Percentiles rank a stretch among this genome's conserved stretches.
Conservation (phyloP, 2,888 invertebrate genomes). For the Neuroscelio doddi region DNA sequence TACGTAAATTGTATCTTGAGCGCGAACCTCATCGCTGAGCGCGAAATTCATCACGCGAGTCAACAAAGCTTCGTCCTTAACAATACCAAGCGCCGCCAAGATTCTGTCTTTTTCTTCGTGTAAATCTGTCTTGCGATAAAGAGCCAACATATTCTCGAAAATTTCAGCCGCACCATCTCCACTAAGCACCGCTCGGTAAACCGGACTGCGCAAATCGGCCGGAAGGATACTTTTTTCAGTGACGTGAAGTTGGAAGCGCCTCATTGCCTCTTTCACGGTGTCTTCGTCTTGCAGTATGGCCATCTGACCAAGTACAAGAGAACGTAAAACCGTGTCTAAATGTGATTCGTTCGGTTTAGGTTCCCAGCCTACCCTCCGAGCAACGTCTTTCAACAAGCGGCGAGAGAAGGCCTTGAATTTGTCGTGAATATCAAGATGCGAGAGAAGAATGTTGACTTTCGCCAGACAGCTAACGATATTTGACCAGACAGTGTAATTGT, state of each 20-base stretch:
- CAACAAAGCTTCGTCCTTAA: constrained; percentile 81
- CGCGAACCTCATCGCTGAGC: constrained; percentile 90
- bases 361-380: constrained; percentile 88
- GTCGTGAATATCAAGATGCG: constrained; percentile 84
- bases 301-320: constrained; percentile 87
- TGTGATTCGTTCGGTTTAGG: constrained; percentile 87
- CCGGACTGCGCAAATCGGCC: constrained; percentile 90
- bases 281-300: constrained; percentile 87
- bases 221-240: constrained; percentile 77
- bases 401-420: constrained; percentile 84
- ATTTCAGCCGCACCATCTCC: constrained; percentile 80
- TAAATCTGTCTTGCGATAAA: constrained; percentile 88
- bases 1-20: constrained; percentile 93
- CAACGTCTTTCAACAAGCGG: constrained; percentile 82
- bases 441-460: constrained; percentile 81
- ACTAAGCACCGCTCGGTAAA: constrained; percentile 87
- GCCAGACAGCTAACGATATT: constrained; percentile 85
- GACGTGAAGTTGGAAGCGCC: constrained; percentile 80
- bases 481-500: constrained; percentile 95
- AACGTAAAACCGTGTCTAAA: constrained; percentile 87
- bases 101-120: constrained; percentile 96
- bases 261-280: constrained; percentile 84
- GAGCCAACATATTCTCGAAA: constrained; percentile 84
- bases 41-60: constrained; percentile 85
- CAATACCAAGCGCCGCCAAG: constrained; percentile 86